Base-by-base conservation (phyloP, 2,797 vertebrate species). In the Cetoscarus ocellatus region DNA sequence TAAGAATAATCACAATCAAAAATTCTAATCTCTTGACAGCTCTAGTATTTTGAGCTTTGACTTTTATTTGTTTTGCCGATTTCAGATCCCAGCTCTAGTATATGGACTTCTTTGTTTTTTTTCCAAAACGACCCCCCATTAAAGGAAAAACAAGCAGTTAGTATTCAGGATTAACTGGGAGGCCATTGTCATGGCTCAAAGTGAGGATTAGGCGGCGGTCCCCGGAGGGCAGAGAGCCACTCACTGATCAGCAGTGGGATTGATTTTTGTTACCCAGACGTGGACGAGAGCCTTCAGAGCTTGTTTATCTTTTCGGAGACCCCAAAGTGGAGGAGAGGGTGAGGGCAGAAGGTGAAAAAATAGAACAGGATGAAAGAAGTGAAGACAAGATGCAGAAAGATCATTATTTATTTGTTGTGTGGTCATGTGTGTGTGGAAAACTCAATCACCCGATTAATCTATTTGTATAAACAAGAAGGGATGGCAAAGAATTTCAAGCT, bases 251-350 rank as follows among this genome's bases (percentile, higher is more conserved):
- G 61, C 51, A 13, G 57, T 0, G n/a, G 8, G 38, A 80, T 83
- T 58, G 72, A 83, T 85, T 78, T 75, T 52, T 58, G 39, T 10
- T 10, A 62, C 35, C 10, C 44, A 38, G 69, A 55, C 34, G 45
- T 56, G 73, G 68, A 60, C 47, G 0, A 43, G 58, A 27, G 18
- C 27, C 64, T 63, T 51, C 61, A 67, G 62, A 79, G 81, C 81
- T 64, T 55, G 53, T 72, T 86, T 79, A 83, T 79, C 55, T 67
- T 48, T 13, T 54, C 19, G 15, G 60, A 35, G 43, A 11, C 3
- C 17, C 65, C 27, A 14, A 6, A 51, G 72, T 42, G 34, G 35
- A 51, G 27, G 43, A 8, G 8, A 18, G 51, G 35, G 58, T n/a
- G 3, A 64, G 67, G 59, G 56, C 57, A 34, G 4, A 57, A 52